Conservation (phyloP, 2,888 invertebrate species). For the Metacarcinus magister region DNA sequence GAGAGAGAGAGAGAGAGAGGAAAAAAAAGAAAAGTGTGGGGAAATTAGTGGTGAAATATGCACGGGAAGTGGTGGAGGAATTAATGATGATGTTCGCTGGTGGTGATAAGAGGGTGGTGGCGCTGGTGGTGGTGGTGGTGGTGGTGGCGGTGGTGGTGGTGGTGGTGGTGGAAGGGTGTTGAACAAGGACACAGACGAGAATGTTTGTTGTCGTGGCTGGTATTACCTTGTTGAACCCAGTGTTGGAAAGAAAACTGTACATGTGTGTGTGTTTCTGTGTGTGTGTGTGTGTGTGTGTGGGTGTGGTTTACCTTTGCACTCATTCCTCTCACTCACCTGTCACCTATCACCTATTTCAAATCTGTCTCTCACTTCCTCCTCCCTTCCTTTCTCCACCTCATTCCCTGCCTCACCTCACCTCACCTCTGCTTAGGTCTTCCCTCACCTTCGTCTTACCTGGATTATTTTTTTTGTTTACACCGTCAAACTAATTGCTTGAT, state of each 20-base stretch:
- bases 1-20: background rate
- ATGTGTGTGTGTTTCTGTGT: too few species aligned
- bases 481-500: background rate
- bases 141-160: background rate
- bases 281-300: background rate
- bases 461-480: background rate
- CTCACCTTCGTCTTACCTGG: background rate
- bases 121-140: background rate
- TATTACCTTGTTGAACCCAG: too few species aligned
- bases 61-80: constrained; percentile 30
- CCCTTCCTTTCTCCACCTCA: background rate
- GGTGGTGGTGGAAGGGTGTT: background rate
- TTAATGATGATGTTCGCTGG: constrained; percentile 35
- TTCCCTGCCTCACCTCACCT: background rate
- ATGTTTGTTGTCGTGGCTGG: background rate
- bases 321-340: too few species aligned
- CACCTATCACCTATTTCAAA: background rate
- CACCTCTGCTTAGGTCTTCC: background rate
- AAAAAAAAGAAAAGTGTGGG: constrained; percentile 8
- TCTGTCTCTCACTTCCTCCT: background rate
- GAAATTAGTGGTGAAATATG: constrained; percentile 64
- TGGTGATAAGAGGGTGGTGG: constrained; percentile 22
- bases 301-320: background rate
- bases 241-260: too few species aligned
- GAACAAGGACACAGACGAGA: background rate